Percentiles rank a stretch among this genome's conserved stretches.
These are phyloP conservation scores for Busseola fusca DNA, from an alignment of 2,888 invertebrate species.

Conservation along the genomic window DNA sequence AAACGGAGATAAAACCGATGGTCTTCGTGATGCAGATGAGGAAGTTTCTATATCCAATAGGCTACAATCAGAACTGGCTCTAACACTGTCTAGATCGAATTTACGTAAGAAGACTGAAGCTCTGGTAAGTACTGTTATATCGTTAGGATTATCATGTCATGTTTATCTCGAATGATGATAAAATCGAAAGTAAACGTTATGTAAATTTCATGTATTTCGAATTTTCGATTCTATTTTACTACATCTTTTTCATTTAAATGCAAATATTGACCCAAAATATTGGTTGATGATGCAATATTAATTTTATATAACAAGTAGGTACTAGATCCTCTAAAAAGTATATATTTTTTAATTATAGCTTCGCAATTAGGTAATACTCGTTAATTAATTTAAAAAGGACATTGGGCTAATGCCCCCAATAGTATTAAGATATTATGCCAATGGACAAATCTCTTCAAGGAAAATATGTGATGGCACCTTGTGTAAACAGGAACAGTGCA, in stretches of 20 bases:
- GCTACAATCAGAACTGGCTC: constrained; percentile 92
- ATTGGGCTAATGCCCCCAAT: no score
- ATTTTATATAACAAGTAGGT: constrained; percentile 6
- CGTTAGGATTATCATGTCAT: constrained; percentile 31
- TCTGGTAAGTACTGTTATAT: constrained; percentile 82
- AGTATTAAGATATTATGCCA: neutral
- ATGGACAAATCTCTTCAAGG: neutral
- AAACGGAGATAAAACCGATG: constrained; percentile 81
- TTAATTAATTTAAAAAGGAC: no score
- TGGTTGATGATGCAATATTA: constrained; percentile 30
- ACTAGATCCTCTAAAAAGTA: constrained; percentile 4
- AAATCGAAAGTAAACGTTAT: constrained; percentile 42
- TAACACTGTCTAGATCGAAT: constrained; percentile 93
- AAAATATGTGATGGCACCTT: neutral
- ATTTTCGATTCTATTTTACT: constrained; percentile 28
- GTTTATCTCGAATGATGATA: constrained; percentile 31
- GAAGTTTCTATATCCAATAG: constrained; percentile 90
- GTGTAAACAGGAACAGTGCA: neutral
- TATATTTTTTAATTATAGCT: neutral
- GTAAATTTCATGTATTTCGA: constrained; percentile 31
- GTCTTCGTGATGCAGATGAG: constrained; percentile 74
- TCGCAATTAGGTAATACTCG: neutral
- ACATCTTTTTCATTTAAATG: constrained; percentile 33
- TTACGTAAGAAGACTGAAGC: constrained; percentile 92
- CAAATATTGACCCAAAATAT: constrained; percentile 42